Base-by-base conservation (phyloP, 2,888 invertebrate genomes). In the Seira sanloemensis region DNA sequence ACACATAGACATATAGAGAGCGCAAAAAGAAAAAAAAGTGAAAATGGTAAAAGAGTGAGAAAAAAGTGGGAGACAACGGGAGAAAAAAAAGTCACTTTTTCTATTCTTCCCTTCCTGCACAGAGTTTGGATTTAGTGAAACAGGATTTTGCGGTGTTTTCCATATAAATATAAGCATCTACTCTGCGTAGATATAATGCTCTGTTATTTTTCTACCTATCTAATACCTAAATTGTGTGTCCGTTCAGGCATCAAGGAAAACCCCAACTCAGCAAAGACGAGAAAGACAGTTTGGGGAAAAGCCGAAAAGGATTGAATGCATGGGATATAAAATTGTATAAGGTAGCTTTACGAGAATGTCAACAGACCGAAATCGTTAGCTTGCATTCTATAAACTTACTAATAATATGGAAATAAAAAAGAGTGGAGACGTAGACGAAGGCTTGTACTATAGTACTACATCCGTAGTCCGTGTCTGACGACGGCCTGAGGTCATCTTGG, bases 401-500 rank as follows among this genome's bases (percentile, higher is more conserved):
- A 54, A 24, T 67, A 77, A 77, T 68, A 77, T 18, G 9, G 66
- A 54, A 50, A 77, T 25, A 54, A 58, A 21, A 27, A 66, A 46
- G 26, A 68, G n/a, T 24, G 16, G 54, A 74, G 46, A 46, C 74
- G 54, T 69, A 27, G 65, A 65, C 65, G 65, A 37, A 81, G 24
- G 46, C 46, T 65, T 76, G 58, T 66, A 72, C 50, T n/a, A n/a
- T n/a, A n/a, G n/a, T n/a, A n/a, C n/a, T n/a, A 50, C 58, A 66
- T 77, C 54, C 67, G 66, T 77, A 82, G 82, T 67, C 82, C 65
- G 72, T 82, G 82, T 76, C 82, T 82, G 76, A n/a, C 77, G 82
- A 82, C 82, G 82, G 82, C 77, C 82, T 77, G 82, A 82, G 82
- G 82, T 82, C 82, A 82, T 75, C 82, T 69, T 82, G 82, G 76